Evolutionary conservation across 2,113 vertebrate species (phyloP).

Genomic region (Synchiropus splendidus): DNA sequence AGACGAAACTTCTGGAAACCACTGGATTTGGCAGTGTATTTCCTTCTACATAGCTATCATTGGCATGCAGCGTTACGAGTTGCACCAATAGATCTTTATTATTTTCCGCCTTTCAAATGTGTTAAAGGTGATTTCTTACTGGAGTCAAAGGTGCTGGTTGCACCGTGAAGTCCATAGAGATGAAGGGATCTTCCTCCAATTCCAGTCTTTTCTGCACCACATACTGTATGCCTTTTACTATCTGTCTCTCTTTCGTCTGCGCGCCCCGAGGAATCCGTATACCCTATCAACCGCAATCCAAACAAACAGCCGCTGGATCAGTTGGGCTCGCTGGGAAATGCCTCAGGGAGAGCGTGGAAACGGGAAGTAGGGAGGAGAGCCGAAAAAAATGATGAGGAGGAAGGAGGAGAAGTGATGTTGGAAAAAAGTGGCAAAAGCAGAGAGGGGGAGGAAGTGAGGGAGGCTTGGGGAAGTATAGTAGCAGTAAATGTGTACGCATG

Average conservation of each 20-base stretch:
- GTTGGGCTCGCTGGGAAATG: constrained; percentile 42
- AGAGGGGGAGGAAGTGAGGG: constrained; percentile 1
- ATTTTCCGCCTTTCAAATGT: too few species aligned
- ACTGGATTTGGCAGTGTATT: too few species aligned
- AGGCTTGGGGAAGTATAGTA: too few species aligned
- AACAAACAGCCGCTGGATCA: constrained; percentile 54
- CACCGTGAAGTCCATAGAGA: too few species aligned
- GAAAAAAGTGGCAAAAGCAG: constrained; percentile 9
- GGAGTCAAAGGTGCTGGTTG: too few species aligned
- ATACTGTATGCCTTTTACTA: constrained; percentile 1
- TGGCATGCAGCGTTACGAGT: too few species aligned
- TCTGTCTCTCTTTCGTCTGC: background rate
- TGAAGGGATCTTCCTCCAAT: background rate
- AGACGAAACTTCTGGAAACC: too few species aligned
- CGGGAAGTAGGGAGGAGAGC: constrained; percentile 9
- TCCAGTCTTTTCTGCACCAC: constrained; percentile 1
- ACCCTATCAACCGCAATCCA: constrained; percentile 48
- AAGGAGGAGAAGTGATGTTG: constrained; percentile 18
- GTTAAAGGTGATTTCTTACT: too few species aligned
- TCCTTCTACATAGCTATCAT: too few species aligned
- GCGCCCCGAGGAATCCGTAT: constrained; percentile 35
- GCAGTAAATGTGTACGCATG: background rate
- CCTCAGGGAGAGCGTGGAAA: constrained; percentile 17
- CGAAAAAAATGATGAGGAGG: constrained; percentile 14
- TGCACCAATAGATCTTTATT: too few species aligned